These are phyloP conservation scores for Sebastes vulpes DNA, from an alignment of 2,797 vertebrate species.

Conservation along the genomic window DNA sequence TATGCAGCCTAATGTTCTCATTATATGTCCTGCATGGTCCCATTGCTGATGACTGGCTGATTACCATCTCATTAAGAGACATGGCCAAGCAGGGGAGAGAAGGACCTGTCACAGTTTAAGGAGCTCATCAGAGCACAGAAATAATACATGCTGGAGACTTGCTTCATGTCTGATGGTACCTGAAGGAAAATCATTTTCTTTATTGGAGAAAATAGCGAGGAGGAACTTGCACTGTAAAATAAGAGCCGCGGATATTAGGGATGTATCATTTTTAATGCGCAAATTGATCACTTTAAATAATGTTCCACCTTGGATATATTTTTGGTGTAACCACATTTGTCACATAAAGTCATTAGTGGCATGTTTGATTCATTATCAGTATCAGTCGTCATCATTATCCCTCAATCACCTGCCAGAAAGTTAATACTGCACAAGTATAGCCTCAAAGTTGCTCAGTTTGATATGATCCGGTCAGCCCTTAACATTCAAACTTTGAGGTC, in stretches of 20 bases:
- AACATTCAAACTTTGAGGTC: background rate
- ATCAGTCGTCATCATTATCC: background rate
- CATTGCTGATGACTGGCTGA: slow-evolving; percentile 80
- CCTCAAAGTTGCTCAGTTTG: slow-evolving; percentile 3
- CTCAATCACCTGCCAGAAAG: background rate
- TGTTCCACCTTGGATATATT: background rate
- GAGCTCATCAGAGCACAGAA: slow-evolving; percentile 79
- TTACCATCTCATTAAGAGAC: slow-evolving; percentile 87
- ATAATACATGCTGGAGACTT: slow-evolving; percentile 71
- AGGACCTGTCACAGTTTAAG: slow-evolving; percentile 83
- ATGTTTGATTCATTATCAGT: slow-evolving; percentile 9
- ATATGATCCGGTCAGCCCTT: background rate
- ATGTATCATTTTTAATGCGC: background rate
- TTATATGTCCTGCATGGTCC: slow-evolving; percentile 82
- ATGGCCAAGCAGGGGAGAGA: slow-evolving; percentile 79
- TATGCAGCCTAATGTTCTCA: slow-evolving; percentile 85
- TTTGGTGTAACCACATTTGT: background rate
- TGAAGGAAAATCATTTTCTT: slow-evolving; percentile 61
- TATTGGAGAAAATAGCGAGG: slow-evolving; percentile 45
- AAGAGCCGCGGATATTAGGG: slow-evolving; percentile 3
- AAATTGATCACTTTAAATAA: background rate
- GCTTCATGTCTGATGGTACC: slow-evolving; percentile 66
- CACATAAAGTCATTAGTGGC: background rate
- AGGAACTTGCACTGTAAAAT: slow-evolving; percentile 14
- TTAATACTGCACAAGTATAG: background rate